These are phyloP conservation scores for Heterochromis multidens DNA, from an alignment of 2,113 vertebrate genomes.

Conservation along the genomic window DNA sequence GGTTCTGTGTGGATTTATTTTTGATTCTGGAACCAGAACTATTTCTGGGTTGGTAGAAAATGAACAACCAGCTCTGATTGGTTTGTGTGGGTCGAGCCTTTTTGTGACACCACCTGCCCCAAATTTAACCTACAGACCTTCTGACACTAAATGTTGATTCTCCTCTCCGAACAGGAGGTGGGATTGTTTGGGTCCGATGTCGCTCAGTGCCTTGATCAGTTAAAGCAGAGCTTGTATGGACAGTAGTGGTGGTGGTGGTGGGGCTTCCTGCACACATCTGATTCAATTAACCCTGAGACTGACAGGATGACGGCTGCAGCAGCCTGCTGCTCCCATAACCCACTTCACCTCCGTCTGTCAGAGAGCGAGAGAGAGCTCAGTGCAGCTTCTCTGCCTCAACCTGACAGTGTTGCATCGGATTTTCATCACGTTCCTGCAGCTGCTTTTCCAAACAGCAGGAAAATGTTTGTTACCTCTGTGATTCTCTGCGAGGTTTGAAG, in stretches of 20 bases:
- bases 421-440: neutral
- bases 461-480: neutral
- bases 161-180: neutral
- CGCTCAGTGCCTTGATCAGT: neutral
- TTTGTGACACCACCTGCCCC: neutral
- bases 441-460: neutral
- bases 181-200: neutral
- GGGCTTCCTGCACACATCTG: neutral
- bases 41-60: neutral
- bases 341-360: slow-evolving; percentile 52
- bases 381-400: neutral
- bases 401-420: neutral
- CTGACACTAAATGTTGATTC: neutral
- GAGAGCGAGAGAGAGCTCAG: neutral
- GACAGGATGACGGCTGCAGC: slow-evolving; percentile 29
- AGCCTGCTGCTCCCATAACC: slow-evolving; percentile 49
- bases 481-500: neutral
- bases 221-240: neutral
- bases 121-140: neutral
- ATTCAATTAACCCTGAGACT: slow-evolving; percentile 36
- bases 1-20: neutral
- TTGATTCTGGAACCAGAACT: neutral
- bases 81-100: neutral
- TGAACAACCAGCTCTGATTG: neutral
- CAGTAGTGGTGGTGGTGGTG: neutral